Evolutionary conservation across 2,888 invertebrate species (phyloP).

Genomic region (Mechanitis mazaeus): DNA sequence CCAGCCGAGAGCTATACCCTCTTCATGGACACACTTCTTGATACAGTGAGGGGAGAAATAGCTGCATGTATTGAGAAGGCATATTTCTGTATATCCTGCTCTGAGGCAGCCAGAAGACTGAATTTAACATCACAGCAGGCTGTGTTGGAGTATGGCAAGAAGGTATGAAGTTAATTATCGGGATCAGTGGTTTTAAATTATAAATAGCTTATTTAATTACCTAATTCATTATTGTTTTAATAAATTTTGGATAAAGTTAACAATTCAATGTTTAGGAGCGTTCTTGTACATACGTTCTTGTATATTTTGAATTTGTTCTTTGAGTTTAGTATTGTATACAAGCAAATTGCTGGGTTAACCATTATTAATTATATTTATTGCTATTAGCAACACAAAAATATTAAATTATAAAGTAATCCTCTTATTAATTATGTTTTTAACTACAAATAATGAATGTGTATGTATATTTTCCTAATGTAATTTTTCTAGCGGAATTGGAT

Average conservation of each 20-base stretch:
- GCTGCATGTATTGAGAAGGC: conserved; percentile 98
- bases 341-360: too few relatives aligned
- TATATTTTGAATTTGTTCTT: too few relatives aligned
- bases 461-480: not conserved
- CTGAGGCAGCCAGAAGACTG: conserved; percentile 92
- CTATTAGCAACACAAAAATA: too few relatives aligned
- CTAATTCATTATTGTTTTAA: not conserved
- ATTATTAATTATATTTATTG: too few relatives aligned
- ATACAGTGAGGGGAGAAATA: conserved; percentile 97
- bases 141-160: conserved; percentile 82
- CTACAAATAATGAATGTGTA: too few relatives aligned
- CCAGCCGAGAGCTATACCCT: conserved; percentile 97
- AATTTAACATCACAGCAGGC: conserved; percentile 88
- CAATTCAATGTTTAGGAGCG: too few relatives aligned
- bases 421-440: too few relatives aligned
- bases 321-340: too few relatives aligned
- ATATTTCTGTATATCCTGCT: conserved; percentile 90
- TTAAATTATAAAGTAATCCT: too few relatives aligned
- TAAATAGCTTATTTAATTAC: not conserved
- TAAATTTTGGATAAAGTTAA: too few relatives aligned
- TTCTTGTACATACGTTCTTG: too few relatives aligned
- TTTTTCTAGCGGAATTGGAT: conserved; percentile 86
- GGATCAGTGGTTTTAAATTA: not conserved
- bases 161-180: conserved; percentile 19
- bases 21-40: conserved; percentile 96